Conservation (phyloP, 2,888 invertebrate species). For the Pachliopta kotzebuea region DNA sequence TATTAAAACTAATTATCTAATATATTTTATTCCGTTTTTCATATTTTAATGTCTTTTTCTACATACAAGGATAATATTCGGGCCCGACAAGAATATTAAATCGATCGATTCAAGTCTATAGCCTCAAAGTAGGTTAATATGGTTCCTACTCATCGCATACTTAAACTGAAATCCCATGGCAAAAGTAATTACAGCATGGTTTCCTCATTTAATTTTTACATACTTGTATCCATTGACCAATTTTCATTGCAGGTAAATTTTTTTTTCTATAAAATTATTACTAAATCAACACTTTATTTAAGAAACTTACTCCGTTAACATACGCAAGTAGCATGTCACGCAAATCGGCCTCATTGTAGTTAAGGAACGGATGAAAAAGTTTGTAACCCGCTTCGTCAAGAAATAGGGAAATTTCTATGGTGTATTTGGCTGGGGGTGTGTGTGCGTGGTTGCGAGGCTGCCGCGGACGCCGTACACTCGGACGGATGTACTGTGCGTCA, state of each 20-base stretch:
- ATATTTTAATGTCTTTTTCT: not conserved
- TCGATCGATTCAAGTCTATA: not conserved
- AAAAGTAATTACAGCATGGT: not conserved
- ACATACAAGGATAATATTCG: not conserved
- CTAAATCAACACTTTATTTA: not conserved
- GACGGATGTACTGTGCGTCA: constrained; percentile 61
- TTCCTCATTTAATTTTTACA: not conserved
- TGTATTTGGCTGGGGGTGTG: constrained; percentile 69
- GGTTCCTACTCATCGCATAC: not conserved
- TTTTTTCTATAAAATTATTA: not conserved
- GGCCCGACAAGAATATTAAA: not conserved
- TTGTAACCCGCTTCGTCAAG: constrained; percentile 87
- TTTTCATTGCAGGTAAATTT: too few relatives aligned
- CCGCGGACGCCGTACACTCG: constrained; percentile 53
- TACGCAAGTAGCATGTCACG: constrained; percentile 89
- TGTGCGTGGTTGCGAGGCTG: constrained; percentile 32
- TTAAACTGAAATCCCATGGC: not conserved
- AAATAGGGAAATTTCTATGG: constrained; percentile 87
- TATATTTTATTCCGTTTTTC: not conserved
- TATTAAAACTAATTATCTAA: too few relatives aligned
- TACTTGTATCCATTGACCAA: not conserved
- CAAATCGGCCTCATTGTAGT: constrained; percentile 83
- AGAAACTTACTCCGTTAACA: constrained; percentile 84
- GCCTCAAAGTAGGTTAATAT: not conserved
- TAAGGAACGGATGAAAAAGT: constrained; percentile 84